Conservation (phyloP, 2,113 vertebrate genomes). For the Fregata magnificens region DNA sequence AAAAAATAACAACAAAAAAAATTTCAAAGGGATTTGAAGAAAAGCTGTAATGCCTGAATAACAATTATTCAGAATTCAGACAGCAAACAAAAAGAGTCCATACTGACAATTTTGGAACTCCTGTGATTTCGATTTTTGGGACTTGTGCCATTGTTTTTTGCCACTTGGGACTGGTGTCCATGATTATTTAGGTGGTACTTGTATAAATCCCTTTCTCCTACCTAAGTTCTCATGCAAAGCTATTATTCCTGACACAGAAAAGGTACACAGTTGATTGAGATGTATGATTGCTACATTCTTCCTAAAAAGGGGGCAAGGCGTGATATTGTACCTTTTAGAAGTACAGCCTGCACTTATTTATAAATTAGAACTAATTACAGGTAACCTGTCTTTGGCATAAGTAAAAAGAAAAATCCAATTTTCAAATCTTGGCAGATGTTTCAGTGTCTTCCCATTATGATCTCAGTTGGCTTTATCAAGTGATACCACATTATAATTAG, state of each 20-base stretch:
- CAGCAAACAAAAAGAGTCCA: neutral
- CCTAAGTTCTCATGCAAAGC: neutral
- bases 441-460: slow-evolving; percentile 63
- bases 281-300: slow-evolving; percentile 1
- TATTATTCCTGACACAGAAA: neutral
- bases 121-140: neutral
- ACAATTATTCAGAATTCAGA: neutral
- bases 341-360: slow-evolving; percentile 67
- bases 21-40: neutral
- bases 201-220: neutral
- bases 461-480: slow-evolving; percentile 72
- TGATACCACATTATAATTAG: slow-evolving; percentile 70
- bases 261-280: neutral
- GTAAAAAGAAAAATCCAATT: slow-evolving; percentile 49
- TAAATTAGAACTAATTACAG: slow-evolving; percentile 79
- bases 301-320: slow-evolving; percentile 48
- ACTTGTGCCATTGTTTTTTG: neutral
- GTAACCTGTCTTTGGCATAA: slow-evolving; percentile 67
- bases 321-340: slow-evolving; percentile 61
- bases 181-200: neutral
- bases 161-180: neutral
- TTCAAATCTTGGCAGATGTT: slow-evolving; percentile 62
- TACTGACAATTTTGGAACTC: neutral
- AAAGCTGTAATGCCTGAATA: neutral
- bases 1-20: neutral